A percentile compares a stretch with the other conserved stretches of the same genome.
These are phyloP conservation scores for Copidosoma aretas DNA, from an alignment of 2,888 invertebrate species.

Conservation along the genomic window DNA sequence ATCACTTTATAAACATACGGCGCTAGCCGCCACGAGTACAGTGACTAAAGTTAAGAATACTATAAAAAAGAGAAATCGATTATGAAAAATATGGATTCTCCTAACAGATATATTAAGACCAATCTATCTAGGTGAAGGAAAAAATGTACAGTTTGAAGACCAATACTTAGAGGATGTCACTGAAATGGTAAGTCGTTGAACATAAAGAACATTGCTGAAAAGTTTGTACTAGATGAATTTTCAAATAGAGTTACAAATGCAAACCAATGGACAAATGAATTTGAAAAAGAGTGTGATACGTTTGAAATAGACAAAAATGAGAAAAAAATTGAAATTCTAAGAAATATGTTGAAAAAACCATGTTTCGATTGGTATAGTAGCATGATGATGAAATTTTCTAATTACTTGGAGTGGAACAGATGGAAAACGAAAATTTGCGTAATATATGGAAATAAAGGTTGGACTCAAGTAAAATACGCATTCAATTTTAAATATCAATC, in stretches of 20 bases:
- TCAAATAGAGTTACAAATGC: constrained; percentile 40
- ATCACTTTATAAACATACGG: constrained; percentile 25
- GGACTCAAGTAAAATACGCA: constrained; percentile 39
- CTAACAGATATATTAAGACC: constrained; percentile 40
- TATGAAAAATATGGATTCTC: constrained; percentile 41
- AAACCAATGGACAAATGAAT: constrained; percentile 42
- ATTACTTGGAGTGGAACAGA: constrained; percentile 21
- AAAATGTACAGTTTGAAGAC: constrained; percentile 41
- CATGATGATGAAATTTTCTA: constrained; percentile 27
- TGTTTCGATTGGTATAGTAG: constrained; percentile 39
- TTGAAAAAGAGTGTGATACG: constrained; percentile 46
- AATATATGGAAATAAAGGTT: constrained; percentile 40
- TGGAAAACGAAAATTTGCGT: constrained; percentile 34
- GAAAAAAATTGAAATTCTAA: constrained; percentile 33
- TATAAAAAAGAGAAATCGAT: not conserved
- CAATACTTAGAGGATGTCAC: not conserved
- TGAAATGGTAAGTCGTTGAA: not conserved
- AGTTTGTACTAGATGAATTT: constrained; percentile 44
- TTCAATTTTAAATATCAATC: constrained; percentile 34
- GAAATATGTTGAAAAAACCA: constrained; percentile 26
- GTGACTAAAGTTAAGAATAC: not conserved
- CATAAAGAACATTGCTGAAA: not conserved
- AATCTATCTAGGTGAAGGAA: constrained; percentile 42
- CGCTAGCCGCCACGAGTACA: constrained; percentile 20
- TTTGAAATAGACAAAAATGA: constrained; percentile 41